Conservation (phyloP, 2,797 vertebrate species). For the Prunella strophiata region DNA sequence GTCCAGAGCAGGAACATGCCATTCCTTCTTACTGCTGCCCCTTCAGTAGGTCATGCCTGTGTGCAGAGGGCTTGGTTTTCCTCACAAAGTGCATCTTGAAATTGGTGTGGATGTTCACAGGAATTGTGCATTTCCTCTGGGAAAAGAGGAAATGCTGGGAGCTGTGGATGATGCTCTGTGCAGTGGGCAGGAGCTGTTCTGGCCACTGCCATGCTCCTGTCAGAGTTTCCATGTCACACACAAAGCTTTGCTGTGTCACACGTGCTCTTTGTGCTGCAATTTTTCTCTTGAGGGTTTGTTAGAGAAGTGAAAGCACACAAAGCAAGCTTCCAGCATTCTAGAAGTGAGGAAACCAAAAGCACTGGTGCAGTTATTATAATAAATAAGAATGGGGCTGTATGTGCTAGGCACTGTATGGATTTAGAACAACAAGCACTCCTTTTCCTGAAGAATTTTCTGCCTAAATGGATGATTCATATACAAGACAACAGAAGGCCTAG, state of each 20-base stretch:
- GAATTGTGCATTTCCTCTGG: fast-evolving
- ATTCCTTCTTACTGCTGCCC: not conserved
- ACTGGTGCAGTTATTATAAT: not conserved
- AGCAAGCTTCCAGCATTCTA: not conserved
- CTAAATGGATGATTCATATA: constrained; percentile 13
- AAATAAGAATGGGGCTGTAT: not conserved
- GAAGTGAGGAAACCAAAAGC: not conserved
- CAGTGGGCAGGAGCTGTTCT: fast-evolving
- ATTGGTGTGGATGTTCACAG: not conserved
- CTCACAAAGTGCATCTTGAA: not conserved
- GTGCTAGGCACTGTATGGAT: not conserved
- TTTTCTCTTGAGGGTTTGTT: not conserved
- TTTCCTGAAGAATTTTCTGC: not conserved
- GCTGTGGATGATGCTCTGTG: not conserved
- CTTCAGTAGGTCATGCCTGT: fast-evolving
- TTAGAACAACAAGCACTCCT: not conserved
- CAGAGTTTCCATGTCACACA: fast-evolving
- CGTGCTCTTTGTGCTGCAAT: fast-evolving
- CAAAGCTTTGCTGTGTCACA: not conserved
- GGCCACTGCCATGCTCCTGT: fast-evolving
- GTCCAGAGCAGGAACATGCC: not conserved
- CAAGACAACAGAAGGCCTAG: constrained; percentile 10
- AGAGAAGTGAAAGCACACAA: not conserved
- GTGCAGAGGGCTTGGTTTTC: fast-evolving
- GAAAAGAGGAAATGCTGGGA: not conserved